Evolutionary conservation across 2,113 vertebrate species (phyloP).

Genomic region (Raja brachyura): DNA sequence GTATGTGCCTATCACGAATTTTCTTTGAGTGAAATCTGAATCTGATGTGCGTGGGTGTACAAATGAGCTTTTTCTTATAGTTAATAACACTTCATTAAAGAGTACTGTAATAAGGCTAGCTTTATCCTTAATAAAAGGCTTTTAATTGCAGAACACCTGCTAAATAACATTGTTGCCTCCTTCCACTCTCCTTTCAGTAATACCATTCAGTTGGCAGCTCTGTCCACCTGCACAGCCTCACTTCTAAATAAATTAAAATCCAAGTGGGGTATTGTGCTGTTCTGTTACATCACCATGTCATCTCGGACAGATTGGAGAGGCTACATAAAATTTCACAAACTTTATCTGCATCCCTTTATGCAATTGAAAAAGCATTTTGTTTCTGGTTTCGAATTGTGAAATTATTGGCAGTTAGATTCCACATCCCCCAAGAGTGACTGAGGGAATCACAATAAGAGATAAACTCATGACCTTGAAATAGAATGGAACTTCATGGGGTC

Average conservation of each 20-base stretch:
- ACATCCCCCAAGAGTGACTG: no score
- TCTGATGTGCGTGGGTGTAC: not conserved
- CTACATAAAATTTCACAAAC: not conserved
- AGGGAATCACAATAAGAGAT: no score
- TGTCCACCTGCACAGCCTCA: not conserved
- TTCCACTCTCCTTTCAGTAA: not conserved
- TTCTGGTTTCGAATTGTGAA: not conserved
- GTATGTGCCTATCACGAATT: not conserved
- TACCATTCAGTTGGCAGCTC: not conserved
- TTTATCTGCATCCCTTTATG: no score
- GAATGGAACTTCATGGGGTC: no score
- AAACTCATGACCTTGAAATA: no score
- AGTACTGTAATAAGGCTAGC: slow-evolving; percentile 22
- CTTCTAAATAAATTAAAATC: no score
- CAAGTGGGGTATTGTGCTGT: not conserved
- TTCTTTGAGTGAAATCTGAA: not conserved
- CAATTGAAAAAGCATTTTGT: no score
- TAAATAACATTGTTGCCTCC: not conserved
- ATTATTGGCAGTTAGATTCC: no score
- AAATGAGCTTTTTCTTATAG: not conserved
- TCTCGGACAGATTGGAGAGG: not conserved
- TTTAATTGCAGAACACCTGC: slow-evolving; percentile 26
- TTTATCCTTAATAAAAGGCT: not conserved
- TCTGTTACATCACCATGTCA: not conserved
- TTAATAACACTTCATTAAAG: slow-evolving; percentile 12